Evolutionary conservation across 2,888 invertebrate species (phyloP).

Genomic region (Eustalomyia histrio): DNA sequence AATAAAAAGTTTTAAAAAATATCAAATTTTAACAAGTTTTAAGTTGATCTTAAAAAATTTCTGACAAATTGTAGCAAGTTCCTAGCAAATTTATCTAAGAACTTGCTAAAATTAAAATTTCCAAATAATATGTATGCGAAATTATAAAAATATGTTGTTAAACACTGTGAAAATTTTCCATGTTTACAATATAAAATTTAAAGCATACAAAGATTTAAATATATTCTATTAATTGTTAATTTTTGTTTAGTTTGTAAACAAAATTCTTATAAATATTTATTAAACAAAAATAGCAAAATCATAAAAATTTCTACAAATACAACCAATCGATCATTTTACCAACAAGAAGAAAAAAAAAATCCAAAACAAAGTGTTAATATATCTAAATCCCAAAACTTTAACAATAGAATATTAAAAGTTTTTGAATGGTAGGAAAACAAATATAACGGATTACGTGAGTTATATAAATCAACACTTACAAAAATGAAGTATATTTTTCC

Average conservation of each 20-base stretch:
- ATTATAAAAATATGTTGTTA: too few relatives aligned
- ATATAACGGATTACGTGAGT: constrained; percentile 6
- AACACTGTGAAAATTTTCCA: too few relatives aligned
- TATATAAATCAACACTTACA: constrained; percentile 19
- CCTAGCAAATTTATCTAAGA: too few relatives aligned
- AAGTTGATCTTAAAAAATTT: too few relatives aligned
- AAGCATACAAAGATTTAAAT: too few relatives aligned
- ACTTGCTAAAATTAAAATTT: too few relatives aligned
- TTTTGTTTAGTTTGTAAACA: not conserved
- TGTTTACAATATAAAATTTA: too few relatives aligned
- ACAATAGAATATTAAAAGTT: constrained; percentile 26
- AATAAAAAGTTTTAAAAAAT: too few relatives aligned
- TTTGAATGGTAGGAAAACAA: constrained; percentile 1
- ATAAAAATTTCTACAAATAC: not conserved
- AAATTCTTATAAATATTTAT: constrained; percentile 38
- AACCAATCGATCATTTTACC: constrained; percentile 25
- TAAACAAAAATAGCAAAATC: constrained; percentile 9
- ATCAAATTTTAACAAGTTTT: too few relatives aligned
- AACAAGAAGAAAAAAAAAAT: constrained; percentile 10
- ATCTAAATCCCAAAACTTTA: constrained; percentile 31
- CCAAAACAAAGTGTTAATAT: constrained; percentile 36
- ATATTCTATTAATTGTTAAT: constrained; percentile 29
- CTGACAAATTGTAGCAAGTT: too few relatives aligned
- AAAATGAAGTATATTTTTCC: not conserved
- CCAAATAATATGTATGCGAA: too few relatives aligned